phyloP scores from a whole-genome alignment of 2,888 invertebrate species.

The Parnassius apollo region DNA sequence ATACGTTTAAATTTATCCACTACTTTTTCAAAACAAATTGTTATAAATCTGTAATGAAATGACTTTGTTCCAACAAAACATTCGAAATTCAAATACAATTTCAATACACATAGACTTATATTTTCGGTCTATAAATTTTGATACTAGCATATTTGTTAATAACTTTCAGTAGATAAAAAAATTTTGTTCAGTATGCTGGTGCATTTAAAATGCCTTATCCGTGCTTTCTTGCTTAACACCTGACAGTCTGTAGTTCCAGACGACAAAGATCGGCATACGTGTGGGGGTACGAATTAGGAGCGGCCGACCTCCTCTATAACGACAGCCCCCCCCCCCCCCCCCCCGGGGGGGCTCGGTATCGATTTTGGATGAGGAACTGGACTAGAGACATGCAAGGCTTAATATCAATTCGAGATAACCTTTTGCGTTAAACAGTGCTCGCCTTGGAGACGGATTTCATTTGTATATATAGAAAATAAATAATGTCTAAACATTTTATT shows the following conservation, averaged over 20 bases:
- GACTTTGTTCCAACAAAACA: no score
- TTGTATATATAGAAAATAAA: neutral
- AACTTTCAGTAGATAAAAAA: neutral
- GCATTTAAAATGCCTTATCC: slow-evolving; percentile 25
- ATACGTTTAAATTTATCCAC: no score
- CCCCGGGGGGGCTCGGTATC: slow-evolving; percentile 71
- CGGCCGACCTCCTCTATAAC: slow-evolving; percentile 66
- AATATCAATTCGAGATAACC: slow-evolving; percentile 74
- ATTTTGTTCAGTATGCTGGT: neutral
- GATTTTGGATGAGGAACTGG: slow-evolving; percentile 80
- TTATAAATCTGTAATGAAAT: no score
- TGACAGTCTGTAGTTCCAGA: slow-evolving; percentile 44
- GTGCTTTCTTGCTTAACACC: slow-evolving; percentile 34
- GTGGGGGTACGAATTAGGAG: slow-evolving; percentile 65
- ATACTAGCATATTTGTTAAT: no score
- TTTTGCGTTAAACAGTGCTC: slow-evolving; percentile 36
- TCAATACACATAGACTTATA: no score
- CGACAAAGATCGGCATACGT: slow-evolving; percentile 62
- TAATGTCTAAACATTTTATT: no score
- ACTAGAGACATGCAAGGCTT: slow-evolving; percentile 78
- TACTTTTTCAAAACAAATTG: no score
- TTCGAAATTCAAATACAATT: no score
- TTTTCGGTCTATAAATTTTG: no score
- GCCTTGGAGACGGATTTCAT: slow-evolving; percentile 8
- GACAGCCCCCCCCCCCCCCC: slow-evolving; percentile 55